Evolutionary conservation across 2,113 vertebrate genomes (phyloP).

Genomic region (Chloropsis cyanopogon): DNA sequence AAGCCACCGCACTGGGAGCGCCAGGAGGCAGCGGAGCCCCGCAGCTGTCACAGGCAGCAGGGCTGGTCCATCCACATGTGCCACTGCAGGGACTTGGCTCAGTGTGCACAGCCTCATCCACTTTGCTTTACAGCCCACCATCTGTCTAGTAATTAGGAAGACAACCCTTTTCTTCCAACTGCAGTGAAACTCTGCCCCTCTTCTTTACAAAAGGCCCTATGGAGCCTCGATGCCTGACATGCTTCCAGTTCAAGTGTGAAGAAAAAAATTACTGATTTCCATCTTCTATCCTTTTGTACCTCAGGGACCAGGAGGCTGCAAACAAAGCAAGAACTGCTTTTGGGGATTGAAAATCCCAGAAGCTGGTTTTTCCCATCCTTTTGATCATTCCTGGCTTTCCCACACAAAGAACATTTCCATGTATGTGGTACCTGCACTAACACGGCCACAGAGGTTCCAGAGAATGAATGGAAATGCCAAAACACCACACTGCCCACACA

Average conservation of each 20-base stretch:
- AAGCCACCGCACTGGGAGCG: neutral
- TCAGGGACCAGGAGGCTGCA: neutral
- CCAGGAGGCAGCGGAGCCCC: neutral
- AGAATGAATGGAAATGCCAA: neutral
- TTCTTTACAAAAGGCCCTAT: neutral
- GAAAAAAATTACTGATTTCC: neutral
- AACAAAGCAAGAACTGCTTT: neutral
- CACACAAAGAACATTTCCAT: neutral
- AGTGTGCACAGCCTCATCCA: accelerated
- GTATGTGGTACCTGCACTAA: neutral
- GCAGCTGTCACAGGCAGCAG: neutral
- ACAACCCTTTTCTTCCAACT: neutral
- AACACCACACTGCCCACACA: neutral
- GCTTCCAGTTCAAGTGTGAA: neutral
- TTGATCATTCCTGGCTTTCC: neutral
- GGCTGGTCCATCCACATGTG: accelerated
- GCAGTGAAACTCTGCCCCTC: neutral
- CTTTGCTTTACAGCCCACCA: neutral
- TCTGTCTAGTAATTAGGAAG: neutral
- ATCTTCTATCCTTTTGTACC: neutral
- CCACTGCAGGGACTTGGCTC: neutral
- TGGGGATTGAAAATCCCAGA: neutral
- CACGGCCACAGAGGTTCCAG: neutral
- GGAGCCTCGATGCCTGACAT: neutral
- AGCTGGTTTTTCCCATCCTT: neutral